Evolutionary conservation across 2,797 vertebrate genomes (phyloP).

Genomic region (Ambastaia sidthimunki): DNA sequence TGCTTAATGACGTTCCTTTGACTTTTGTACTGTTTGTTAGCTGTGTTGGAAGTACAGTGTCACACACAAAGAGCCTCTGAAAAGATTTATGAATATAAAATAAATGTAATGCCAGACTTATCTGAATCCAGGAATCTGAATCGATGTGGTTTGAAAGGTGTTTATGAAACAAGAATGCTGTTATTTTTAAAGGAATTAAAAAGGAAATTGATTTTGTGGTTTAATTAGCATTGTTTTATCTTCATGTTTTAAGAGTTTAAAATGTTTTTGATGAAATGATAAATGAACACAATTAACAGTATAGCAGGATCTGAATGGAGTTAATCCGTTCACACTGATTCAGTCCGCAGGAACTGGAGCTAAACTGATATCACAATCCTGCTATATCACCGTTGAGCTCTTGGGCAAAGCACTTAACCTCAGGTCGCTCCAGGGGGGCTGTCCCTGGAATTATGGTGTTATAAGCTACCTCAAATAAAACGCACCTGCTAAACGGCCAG

Average conservation of each 20-base stretch:
- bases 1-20: slow-evolving; percentile 24
- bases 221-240: not conserved
- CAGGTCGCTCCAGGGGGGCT: slow-evolving; percentile 1
- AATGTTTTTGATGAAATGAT: slow-evolving; percentile 2
- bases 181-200: slow-evolving; percentile 2
- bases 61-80: slow-evolving; percentile 13
- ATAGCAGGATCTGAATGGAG: not conserved
- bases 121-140: not conserved
- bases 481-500: slow-evolving; percentile 11
- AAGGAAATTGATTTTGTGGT: not conserved
- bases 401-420: slow-evolving; percentile 40
- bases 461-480: slow-evolving; percentile 2
- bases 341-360: not conserved
- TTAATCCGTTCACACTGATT: slow-evolving; percentile 7
- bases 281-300: not conserved
- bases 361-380: slow-evolving; percentile 24
- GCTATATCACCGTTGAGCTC: not conserved
- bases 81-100: slow-evolving; percentile 21
- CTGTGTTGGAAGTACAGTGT: not conserved
- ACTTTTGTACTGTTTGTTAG: slow-evolving; percentile 1
- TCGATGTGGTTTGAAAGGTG: not conserved
- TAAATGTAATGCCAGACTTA: not conserved
- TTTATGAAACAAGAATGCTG: not conserved
- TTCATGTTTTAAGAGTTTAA: not conserved
- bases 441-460: slow-evolving; percentile 23